Conservation (phyloP, 2,113 vertebrate species). For the Sprattus sprattus region DNA sequence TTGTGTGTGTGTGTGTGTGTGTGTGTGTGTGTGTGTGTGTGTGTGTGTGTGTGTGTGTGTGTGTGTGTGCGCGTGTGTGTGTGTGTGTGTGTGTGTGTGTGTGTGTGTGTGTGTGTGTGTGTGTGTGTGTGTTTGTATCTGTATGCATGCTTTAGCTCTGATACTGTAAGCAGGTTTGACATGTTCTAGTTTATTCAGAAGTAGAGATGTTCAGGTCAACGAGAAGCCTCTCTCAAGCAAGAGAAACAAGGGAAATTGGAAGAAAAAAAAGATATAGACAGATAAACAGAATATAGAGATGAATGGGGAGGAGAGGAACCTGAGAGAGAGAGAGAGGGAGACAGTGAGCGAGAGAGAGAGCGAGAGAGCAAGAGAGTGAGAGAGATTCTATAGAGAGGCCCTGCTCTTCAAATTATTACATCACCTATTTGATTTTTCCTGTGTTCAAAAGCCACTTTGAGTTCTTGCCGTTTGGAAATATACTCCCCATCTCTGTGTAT, state of each 20-base stretch:
- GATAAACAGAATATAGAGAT: neutral
- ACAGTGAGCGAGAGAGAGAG: neutral
- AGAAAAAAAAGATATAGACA: constrained; percentile 12
- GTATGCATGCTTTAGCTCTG: constrained; percentile 56
- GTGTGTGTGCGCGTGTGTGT: constrained; percentile 12
- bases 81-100: constrained; percentile 41
- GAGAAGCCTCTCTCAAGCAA: constrained; percentile 24
- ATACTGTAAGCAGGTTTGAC: constrained; percentile 21
- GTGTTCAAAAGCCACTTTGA: constrained; percentile 2
- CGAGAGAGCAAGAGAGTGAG: neutral
- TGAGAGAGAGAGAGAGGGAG: constrained; percentile 8
- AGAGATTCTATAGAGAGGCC: neutral
- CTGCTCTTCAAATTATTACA: constrained; percentile 47
- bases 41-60: constrained; percentile 7
- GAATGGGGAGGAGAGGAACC: neutral
- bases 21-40: constrained; percentile 40
- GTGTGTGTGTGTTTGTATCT: constrained; percentile 51
- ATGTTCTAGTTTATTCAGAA: constrained; percentile 42
- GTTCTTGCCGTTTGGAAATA: constrained; percentile 4
- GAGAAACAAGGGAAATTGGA: constrained; percentile 17
- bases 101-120: constrained; percentile 45
- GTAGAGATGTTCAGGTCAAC: constrained; percentile 16
- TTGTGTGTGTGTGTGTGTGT: constrained; percentile 16
- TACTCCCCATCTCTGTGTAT: neutral
- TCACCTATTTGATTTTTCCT: constrained; percentile 31